These are phyloP conservation scores for Hirtodrosophila duncani DNA, from an alignment of 2,888 invertebrate genomes.

Conservation along the genomic window DNA sequence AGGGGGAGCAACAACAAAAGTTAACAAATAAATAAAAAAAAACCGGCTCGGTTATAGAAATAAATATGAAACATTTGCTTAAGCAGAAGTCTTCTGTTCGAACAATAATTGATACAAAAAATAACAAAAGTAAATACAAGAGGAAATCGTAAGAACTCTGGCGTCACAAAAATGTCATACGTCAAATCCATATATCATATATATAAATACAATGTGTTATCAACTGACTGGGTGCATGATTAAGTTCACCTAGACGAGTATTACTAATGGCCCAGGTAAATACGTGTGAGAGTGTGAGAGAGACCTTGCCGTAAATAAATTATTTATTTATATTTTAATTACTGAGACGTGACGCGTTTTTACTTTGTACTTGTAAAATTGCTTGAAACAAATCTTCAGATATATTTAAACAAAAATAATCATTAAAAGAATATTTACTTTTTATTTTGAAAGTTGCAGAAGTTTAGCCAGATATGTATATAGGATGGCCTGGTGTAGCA, in stretches of 20 bases:
- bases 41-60: slow-evolving; percentile 23
- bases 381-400: slow-evolving; percentile 34
- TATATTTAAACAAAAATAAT: slow-evolving; percentile 3
- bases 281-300: too few species aligned
- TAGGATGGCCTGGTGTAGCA: too few species aligned
- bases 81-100: slow-evolving; percentile 18
- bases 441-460: slow-evolving; percentile 2
- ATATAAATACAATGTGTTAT: too few species aligned
- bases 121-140: slow-evolving; percentile 4
- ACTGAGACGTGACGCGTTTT: slow-evolving; percentile 26
- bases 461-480: too few species aligned
- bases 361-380: slow-evolving; percentile 73
- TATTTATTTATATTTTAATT: slow-evolving; percentile 10
- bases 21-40: background rate
- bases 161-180: too few species aligned
- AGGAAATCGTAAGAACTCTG: too few species aligned
- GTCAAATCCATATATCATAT: too few species aligned
- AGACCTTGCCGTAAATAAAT: slow-evolving; percentile 10
- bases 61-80: slow-evolving; percentile 21
- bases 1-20: background rate
- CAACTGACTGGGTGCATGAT: too few species aligned
- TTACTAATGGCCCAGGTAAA: too few species aligned
- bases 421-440: background rate
- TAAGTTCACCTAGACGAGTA: too few species aligned
- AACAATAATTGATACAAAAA: slow-evolving; percentile 53